Evolutionary conservation across 2,113 vertebrate genomes (phyloP).

Genomic region (Melanostigma gelatinosum): DNA sequence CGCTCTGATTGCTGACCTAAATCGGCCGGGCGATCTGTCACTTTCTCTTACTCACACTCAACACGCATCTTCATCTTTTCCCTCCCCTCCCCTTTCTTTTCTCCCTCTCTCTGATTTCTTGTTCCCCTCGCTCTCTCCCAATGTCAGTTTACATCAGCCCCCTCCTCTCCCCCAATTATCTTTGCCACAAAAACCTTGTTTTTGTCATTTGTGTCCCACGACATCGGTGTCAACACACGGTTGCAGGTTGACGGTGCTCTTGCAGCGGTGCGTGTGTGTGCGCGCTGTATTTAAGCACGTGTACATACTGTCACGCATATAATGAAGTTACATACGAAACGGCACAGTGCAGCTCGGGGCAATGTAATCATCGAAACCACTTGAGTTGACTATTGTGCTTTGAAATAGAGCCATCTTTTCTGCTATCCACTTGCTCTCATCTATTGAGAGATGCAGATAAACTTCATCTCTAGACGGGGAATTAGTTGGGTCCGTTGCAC

Average conservation of each 20-base stretch:
- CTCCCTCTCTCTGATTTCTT: constrained; percentile 44
- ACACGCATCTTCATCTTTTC: constrained; percentile 62
- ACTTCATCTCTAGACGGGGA: constrained; percentile 57
- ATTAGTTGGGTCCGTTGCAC: constrained; percentile 60
- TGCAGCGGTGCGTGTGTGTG: not conserved
- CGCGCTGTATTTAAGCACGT: not conserved
- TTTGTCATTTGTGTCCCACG: constrained; percentile 32
- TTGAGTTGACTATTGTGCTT: constrained; percentile 27
- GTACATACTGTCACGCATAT: not conserved
- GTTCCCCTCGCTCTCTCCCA: constrained; percentile 36
- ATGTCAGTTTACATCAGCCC: constrained; percentile 68
- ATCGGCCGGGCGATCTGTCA: constrained; percentile 81
- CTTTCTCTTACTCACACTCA: constrained; percentile 83
- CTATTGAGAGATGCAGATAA: constrained; percentile 59
- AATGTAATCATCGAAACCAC: constrained; percentile 56
- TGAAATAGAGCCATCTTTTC: constrained; percentile 48
- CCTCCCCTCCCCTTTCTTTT: constrained; percentile 28
- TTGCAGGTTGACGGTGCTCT: not conserved
- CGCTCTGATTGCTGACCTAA: constrained; percentile 83
- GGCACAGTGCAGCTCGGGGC: constrained; percentile 3
- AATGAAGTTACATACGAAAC: constrained; percentile 16
- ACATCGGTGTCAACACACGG: not conserved
- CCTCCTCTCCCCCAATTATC: constrained; percentile 30
- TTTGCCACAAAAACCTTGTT: constrained; percentile 26
- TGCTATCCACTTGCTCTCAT: constrained; percentile 31